Evolutionary conservation across 2,113 vertebrate genomes (phyloP), one percentile per base, ranked within the genome.

Genomic region (Bolborhynchus lineola): DNA sequence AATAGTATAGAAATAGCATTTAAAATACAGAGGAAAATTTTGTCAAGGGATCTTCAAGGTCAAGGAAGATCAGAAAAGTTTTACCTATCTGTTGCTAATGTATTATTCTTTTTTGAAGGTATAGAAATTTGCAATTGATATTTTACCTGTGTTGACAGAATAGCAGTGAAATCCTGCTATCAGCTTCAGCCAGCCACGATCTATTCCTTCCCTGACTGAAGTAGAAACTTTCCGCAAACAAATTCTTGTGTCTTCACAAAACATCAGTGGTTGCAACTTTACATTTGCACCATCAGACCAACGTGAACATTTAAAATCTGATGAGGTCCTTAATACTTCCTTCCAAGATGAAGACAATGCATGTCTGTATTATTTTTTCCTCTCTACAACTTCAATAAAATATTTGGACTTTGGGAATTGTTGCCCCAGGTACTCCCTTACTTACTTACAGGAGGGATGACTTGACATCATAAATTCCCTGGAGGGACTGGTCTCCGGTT

Each of bases 21-120:
- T 90, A 82, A 97, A 93, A 90, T 86, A 96, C 31, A 91, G 65
- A 67, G 57, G 50, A 84, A 82, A 90, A 75, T 90, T 96, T 90
- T 75, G 49, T 85, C 86, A 85, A 84, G 72, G 71, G 62, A 95
- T 95, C 65, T 55, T 81, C 64, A 89, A 95, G 83, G 87, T 86
- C 93, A 92, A 31, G 62, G 50, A 46, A 84, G 69, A 93, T 44
- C 7, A 18, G 37, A 44, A 70, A 91, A 95, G 68, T 84, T 93
- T 96, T 85, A 82, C 9, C 47, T 9, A 13, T 93, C 35, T 19
- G 2, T 47, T 16, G 7, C 24, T 60, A 52, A 47, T 86, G 28
- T 62, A 49, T 83, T 85, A 80, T 37, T 88, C 42, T 24, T 87
- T 70, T 79, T 49, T 60, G 44, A 92, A 80, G 53, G 39, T 15